Evolutionary conservation across 2,113 vertebrate genomes (phyloP).

Genomic region (Diphyllodes magnificus): DNA sequence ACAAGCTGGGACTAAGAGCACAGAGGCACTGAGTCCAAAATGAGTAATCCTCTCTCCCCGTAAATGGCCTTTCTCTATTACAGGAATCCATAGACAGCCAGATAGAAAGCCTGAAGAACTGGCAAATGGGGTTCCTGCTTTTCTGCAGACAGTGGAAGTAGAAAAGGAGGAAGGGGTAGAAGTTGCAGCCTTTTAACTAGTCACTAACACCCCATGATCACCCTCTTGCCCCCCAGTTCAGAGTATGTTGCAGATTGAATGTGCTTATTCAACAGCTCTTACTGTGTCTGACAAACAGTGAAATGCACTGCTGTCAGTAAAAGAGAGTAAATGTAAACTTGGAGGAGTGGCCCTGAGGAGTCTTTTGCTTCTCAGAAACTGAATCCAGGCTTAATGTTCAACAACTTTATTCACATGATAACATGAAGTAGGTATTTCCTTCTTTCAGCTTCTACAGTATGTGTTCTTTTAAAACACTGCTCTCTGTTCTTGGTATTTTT

Average conservation of each 20-base stretch:
- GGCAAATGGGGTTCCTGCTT: background rate
- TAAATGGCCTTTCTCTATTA: background rate
- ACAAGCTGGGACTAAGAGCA: background rate
- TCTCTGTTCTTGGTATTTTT: background rate
- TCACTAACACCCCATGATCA: background rate
- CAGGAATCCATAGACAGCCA: background rate
- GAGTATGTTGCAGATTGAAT: background rate
- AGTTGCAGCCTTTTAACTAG: background rate
- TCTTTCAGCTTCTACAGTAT: background rate
- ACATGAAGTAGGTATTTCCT: background rate
- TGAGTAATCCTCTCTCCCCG: background rate
- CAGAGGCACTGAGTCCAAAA: background rate
- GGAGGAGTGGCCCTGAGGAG: background rate
- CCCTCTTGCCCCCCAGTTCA: background rate
- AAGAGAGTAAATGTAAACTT: background rate
- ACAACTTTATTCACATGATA: background rate
- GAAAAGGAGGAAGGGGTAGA: background rate
- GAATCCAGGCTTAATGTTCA: background rate
- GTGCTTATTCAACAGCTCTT: background rate
- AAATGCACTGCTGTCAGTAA: background rate
- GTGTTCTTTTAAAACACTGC: background rate
- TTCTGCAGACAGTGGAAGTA: background rate
- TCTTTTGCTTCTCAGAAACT: background rate
- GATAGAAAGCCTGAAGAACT: background rate
- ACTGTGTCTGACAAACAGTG: background rate